Percentiles rank a stretch among this genome's conserved stretches.
These are phyloP conservation scores for Drosophila sproati DNA, from an alignment of 1,140 invertebrate species.

Conservation along the genomic window DNA sequence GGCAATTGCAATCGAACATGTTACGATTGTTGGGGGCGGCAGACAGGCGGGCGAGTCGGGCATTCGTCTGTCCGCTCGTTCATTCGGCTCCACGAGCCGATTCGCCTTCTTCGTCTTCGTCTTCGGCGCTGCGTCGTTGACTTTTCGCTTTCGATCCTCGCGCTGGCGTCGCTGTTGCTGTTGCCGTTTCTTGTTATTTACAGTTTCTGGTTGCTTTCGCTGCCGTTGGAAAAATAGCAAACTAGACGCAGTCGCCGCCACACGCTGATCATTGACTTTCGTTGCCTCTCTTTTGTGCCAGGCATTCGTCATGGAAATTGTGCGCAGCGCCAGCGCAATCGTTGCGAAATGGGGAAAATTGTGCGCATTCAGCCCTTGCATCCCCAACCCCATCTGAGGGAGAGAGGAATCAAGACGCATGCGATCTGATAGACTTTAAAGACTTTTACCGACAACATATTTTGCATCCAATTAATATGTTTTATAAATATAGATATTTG, in stretches of 20 bases:
- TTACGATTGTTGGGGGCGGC: constrained; percentile 50
- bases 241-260: constrained; percentile 55
- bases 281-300: constrained; percentile 72
- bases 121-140: constrained; percentile 62
- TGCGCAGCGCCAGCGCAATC: constrained; percentile 45
- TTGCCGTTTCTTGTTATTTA: constrained; percentile 81
- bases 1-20: constrained; percentile 73
- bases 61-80: constrained; percentile 39
- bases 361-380: constrained; percentile 24
- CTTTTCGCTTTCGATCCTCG: constrained; percentile 63
- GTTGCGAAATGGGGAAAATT: constrained; percentile 56
- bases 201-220: constrained; percentile 80
- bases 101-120: constrained; percentile 39
- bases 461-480: no score
- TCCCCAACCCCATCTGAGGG: background rate
- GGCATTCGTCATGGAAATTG: constrained; percentile 75
- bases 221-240: constrained; percentile 77
- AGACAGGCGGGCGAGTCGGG: constrained; percentile 19
- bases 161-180: constrained; percentile 29
- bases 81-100: constrained; percentile 48
- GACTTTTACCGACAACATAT: no score
- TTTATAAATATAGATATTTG: no score
- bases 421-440: no score
- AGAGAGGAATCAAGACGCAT: no score
- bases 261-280: constrained; percentile 78